Evolutionary conservation across 2,113 vertebrate genomes (phyloP), one percentile per base, ranked within the genome.

Genomic region (Danionella cerebrum): DNA sequence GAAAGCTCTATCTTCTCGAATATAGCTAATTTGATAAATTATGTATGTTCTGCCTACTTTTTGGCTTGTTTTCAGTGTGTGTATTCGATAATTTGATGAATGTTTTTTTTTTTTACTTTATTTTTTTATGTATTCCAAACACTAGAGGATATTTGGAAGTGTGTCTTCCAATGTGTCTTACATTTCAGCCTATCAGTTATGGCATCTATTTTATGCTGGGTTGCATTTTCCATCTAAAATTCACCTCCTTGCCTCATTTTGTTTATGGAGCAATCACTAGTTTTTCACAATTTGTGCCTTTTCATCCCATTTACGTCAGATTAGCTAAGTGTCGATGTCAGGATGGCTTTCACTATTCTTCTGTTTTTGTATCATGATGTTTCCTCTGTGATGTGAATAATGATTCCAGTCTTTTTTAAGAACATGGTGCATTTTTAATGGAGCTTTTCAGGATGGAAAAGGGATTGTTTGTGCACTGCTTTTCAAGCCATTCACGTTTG

Each of bases 401-500:
- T 18, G 55, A 48, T 57, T 65, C 35, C 33, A 48, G n/a, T 16
- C 39, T 36, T 53, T 51, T 33, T 22, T 36, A 70, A 60, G 45
- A 53, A 71, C 51, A 78, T 70, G 70, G 55, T 75, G 66, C 66
- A 72, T 69, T 31, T 75, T 66, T 65, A 60, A 75, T 45, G 11
- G 60, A 41, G 55, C 48, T 36, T 59, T 27, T 72, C 29, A 42
- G 55, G 67, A 73, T 67, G 38, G 60, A 76, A 50, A 70, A 73
- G 67, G 71, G 67, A 73, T 67, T 70, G 69, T 64, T 51, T 44
- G 67, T 69, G 69, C 69, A 72, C 66, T 76, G 65, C 65, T 68
- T 58, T 58, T 44, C 39, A n/a, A 36, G 66, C 45, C 65, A 65
- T 36, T 65, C 29, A 55, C 44, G 42, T 71, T 48, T 63, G 69